phyloP scores from a whole-genome alignment of 1,140 invertebrate genomes.

The Leptopilina boulardi region DNA sequence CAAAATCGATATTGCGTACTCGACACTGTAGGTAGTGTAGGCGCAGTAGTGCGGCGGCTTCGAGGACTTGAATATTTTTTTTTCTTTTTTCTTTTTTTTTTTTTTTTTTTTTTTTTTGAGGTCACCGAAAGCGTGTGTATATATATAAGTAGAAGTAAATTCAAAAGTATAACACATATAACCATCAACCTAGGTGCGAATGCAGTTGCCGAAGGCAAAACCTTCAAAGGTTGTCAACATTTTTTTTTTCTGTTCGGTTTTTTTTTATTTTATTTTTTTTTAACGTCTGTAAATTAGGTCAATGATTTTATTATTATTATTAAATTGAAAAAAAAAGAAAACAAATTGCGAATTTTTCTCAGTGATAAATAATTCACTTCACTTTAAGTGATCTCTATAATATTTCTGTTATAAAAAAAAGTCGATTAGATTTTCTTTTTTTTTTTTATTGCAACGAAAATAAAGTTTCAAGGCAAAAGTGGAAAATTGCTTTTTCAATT shows the following conservation, averaged over 20 bases:
- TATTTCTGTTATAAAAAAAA: background rate
- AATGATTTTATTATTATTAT: too few species aligned
- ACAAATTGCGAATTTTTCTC: too few species aligned
- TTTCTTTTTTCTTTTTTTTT: background rate
- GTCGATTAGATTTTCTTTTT: background rate
- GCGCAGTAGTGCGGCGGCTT: conserved; percentile 29
- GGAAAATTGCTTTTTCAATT: background rate
- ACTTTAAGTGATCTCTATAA: background rate
- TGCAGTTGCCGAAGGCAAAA: background rate
- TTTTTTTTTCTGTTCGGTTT: background rate
- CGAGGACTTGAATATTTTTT: conserved; percentile 29
- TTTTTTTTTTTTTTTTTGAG: conserved; percentile 3
- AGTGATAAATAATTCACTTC: background rate
- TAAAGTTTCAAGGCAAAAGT: background rate
- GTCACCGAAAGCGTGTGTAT: conserved; percentile 30
- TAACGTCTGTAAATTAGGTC: too few species aligned
- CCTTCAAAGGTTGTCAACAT: conserved; percentile 3
- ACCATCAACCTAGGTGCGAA: background rate
- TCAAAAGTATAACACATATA: background rate
- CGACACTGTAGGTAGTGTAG: conserved; percentile 3
- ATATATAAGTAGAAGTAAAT: background rate
- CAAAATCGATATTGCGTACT: conserved; percentile 30
- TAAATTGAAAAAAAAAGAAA: too few species aligned
- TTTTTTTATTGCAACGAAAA: conserved; percentile 1
- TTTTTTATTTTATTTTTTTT: too few species aligned